phyloP scores from a whole-genome alignment of 1,140 invertebrate genomes.

The Copidosoma floridanum region DNA sequence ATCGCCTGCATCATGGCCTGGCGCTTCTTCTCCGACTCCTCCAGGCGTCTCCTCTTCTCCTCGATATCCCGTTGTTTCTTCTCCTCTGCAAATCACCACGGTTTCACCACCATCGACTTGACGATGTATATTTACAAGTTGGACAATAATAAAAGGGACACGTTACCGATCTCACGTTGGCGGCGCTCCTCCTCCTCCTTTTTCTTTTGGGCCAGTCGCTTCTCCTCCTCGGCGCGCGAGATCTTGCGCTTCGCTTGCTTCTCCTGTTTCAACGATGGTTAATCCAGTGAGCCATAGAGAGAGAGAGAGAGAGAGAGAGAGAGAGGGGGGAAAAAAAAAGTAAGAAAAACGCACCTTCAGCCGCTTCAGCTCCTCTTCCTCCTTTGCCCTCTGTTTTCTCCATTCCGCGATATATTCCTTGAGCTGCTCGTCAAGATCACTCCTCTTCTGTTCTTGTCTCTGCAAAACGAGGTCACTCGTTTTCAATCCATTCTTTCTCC shows the following conservation, averaged over 20 bases:
- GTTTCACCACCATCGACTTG: too few species aligned
- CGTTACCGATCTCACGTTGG: slow-evolving; percentile 71
- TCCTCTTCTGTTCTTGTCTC: slow-evolving; percentile 91
- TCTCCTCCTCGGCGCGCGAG: slow-evolving; percentile 89
- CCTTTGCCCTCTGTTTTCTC: slow-evolving; percentile 91
- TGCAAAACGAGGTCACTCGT: too few species aligned
- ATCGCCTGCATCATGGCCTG: slow-evolving; percentile 89
- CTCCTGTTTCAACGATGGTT: too few species aligned
- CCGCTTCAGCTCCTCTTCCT: slow-evolving; percentile 91
- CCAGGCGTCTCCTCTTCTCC: slow-evolving; percentile 88
- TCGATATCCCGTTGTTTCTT: slow-evolving; percentile 92
- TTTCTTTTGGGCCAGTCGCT: slow-evolving; percentile 89
- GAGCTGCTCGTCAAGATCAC: slow-evolving; percentile 91
- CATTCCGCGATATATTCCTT: slow-evolving; percentile 96
- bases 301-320: too few species aligned
- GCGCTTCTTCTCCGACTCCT: slow-evolving; percentile 92
- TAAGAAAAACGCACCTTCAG: slow-evolving; percentile 64
- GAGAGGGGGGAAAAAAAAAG: neutral
- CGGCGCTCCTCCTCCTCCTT: slow-evolving; percentile 91
- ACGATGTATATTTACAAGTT: too few species aligned
- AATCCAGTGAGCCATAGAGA: too few species aligned
- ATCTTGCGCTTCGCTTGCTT: slow-evolving; percentile 92
- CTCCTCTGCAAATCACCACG: slow-evolving; percentile 65
- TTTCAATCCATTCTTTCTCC: too few species aligned
- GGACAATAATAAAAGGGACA: neutral